Base-by-base conservation (phyloP, 2,888 invertebrate species). In the Lasioglossum calceatum region DNA sequence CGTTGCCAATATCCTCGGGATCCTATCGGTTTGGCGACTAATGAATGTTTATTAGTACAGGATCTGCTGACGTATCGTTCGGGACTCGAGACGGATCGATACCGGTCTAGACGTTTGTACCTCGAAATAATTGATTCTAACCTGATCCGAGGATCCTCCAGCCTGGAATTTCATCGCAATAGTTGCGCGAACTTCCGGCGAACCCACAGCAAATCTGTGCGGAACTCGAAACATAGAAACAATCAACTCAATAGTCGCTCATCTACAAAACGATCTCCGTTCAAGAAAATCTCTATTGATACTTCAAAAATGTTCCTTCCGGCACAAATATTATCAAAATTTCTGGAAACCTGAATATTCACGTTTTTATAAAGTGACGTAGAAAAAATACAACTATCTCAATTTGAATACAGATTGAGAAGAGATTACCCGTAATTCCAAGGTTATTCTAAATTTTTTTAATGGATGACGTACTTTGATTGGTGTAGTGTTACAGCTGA, bases 11-110 rank as follows among this genome's bases (percentile, higher is more conserved):
- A 91, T 90, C 90, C 83, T 74, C 77, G 85, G 85, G 85, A 87
- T 91, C 80, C 89, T 87, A 90, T 87, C 88, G 86, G 86, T 89
- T 89, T 85, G 86, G 81, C 82, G 86, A 81, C 88, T 91, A 92
- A 92, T 92, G 90, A 92, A 92, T 92, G 92, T 92, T 92, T 91
- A 92, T 92, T 92, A 92, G 91, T 86, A 82, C 81, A 84, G 87
- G 84, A 89, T 90, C 86, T 77, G 89, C 87, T 89, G 89, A 89
- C 87, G 90, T 91, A 90, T 85, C 91, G 84, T 79, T 79, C 70
- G 74, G 72, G 83, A 81, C 82, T 81, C 81, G 84, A 86, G 87
- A 87, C 89, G 67, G 85, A 89, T 85, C 88, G 89, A 91, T 90
- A 88, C 84, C 50, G 39, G 85, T 84, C 88, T 89, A 89, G 90